A percentile compares a stretch with the other conserved stretches of the same genome.
Evolutionary conservation across 2,797 vertebrate genomes (phyloP).

Genomic region (Muscicapa comitata): DNA sequence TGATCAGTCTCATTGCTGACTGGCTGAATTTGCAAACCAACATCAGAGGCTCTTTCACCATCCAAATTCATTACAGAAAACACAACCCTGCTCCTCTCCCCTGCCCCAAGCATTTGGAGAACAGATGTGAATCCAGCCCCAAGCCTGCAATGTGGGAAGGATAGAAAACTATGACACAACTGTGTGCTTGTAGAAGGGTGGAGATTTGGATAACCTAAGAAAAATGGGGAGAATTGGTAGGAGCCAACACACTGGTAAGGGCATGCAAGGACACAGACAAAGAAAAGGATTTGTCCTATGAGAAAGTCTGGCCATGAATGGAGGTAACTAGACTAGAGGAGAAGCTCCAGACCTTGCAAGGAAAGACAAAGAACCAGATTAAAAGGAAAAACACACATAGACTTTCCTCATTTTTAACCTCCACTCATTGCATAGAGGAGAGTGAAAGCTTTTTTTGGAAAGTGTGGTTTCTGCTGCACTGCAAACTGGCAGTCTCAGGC

Average conservation of each 20-base stretch:
- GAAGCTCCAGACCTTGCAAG: not conserved
- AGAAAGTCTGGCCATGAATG: not conserved
- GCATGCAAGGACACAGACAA: not conserved
- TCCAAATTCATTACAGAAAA: not conserved
- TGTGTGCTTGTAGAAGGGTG: not conserved
- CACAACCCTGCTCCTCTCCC: not conserved
- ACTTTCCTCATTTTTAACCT: not conserved
- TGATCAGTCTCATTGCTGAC: not conserved
- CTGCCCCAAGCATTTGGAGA: not conserved
- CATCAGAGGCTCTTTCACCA: conserved; percentile 15
- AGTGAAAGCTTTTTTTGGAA: not conserved
- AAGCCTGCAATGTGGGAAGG: not conserved
- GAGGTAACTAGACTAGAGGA: not conserved
- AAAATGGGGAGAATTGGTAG: not conserved
- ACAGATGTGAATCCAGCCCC: conserved; percentile 22
- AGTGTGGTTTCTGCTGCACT: not conserved
- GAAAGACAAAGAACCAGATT: not conserved
- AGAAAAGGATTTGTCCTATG: not conserved
- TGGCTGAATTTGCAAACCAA: not conserved
- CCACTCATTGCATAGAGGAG: not conserved
- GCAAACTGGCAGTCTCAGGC: not conserved
- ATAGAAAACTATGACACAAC: not conserved
- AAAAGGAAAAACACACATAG: not conserved
- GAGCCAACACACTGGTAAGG: not conserved
- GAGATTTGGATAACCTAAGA: not conserved